Evolutionary conservation across 2,797 vertebrate genomes (phyloP).

Genomic region (Sebastiscus albofasciatus): DNA sequence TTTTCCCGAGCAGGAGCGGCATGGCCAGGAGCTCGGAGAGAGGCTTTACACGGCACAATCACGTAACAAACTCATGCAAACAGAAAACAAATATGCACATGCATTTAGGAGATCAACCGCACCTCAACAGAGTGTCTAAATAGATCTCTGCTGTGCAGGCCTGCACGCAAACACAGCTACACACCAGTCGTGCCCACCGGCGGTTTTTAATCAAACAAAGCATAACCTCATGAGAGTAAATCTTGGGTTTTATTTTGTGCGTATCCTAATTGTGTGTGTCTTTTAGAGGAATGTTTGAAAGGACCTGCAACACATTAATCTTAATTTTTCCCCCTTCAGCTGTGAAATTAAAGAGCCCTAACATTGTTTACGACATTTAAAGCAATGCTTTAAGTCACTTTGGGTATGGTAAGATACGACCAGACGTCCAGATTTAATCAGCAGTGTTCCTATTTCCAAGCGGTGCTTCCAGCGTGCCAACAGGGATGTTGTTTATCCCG

Average conservation of each 20-base stretch:
- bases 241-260: conserved; percentile 31
- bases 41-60: conserved; percentile 24
- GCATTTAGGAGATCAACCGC: conserved; percentile 38
- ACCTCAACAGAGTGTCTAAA: conserved; percentile 51
- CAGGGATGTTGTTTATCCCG: conserved; percentile 28
- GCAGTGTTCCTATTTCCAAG: conserved; percentile 29
- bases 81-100: background rate
- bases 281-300: conserved; percentile 37
- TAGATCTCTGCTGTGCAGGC: conserved; percentile 13
- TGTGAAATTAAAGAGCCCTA: conserved; percentile 54
- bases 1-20: conserved; percentile 28
- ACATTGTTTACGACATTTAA: conserved; percentile 58
- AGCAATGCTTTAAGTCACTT: conserved; percentile 57
- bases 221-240: conserved; percentile 24
- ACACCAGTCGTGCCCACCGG: conserved; percentile 22
- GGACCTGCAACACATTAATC: conserved; percentile 42
- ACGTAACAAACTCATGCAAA: background rate
- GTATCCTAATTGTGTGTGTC: conserved; percentile 2
- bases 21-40: conserved; percentile 39
- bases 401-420: conserved; percentile 45
- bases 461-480: conserved; percentile 32
- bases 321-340: conserved; percentile 45
- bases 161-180: conserved; percentile 6
- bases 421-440: conserved; percentile 59
- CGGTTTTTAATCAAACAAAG: conserved; percentile 54